These are phyloP conservation scores for Dicrurus megarhynchus DNA, from an alignment of 2,113 vertebrate genomes.

Conservation along the genomic window DNA sequence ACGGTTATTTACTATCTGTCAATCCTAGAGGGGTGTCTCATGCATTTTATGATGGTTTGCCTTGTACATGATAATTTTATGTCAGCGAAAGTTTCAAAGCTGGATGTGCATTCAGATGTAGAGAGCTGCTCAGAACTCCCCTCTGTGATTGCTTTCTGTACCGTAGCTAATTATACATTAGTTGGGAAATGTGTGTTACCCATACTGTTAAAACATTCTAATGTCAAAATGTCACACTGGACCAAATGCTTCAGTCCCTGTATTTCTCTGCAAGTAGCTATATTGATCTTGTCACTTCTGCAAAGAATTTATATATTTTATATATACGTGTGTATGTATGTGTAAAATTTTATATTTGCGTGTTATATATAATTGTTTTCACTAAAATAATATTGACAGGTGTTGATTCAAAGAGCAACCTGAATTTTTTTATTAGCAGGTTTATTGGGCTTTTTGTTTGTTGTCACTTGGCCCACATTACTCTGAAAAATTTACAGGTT, in stretches of 20 bases:
- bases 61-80: neutral
- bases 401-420: neutral
- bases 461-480: neutral
- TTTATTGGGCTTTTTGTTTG: neutral
- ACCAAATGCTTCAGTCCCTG: neutral
- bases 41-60: neutral
- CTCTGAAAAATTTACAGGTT: neutral
- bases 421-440: neutral
- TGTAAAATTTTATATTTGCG: neutral
- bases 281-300: neutral
- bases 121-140: neutral
- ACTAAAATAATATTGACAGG: neutral
- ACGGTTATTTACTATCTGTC: neutral
- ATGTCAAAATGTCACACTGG: neutral
- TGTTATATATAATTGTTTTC: neutral
- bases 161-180: neutral
- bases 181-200: neutral
- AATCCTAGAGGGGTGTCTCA: neutral
- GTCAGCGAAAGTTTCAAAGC: neutral
- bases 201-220: neutral
- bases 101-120: neutral
- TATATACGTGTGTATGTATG: fast-evolving
- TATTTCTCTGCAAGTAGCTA: neutral
- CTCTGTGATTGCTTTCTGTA: conserved; percentile 1
- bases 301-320: neutral